Base-by-base conservation (phyloP, 2,888 invertebrate species). In the Lasiommata megera region DNA sequence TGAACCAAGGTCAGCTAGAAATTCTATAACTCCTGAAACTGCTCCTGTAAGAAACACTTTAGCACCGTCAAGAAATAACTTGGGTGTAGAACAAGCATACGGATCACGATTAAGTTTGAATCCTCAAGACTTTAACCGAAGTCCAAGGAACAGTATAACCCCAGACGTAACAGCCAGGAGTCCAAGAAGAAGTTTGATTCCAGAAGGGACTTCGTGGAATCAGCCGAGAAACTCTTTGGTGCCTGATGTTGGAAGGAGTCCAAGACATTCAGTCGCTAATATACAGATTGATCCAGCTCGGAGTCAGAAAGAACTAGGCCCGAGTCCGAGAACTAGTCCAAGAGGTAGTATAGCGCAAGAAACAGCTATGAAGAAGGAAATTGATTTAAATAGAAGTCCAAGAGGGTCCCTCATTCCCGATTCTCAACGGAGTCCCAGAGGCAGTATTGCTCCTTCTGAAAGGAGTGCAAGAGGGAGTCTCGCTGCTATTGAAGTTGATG, bases 11-110 rank as follows among this genome's bases (percentile, higher is more conserved):
- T 93, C 93, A 56, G 92, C 94, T 0, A 87, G 94, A 51, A 93
- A 93, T 69, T 94, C 94, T 12, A 88, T 94, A 48, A 90, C 93
- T 28, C 93, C 94, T 17, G 94, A 94, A 46, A 81, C 90, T 36
- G 87, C 84, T 34, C 92, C 92, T 66, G 90, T 88, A 9, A 81
- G 93, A 62, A 92, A 92, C 63, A 92, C 89, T 58, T 76, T 93
- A 53, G 79, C 90, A 1, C 93, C 93, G 3, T 91, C 93, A 0
- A 87, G 94, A 66, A 93, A 93, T 64, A 93, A 93, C 66, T 79
- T 94, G 64, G 92, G 92, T 3, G 93, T 94, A 0, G 92, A 93
- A 34, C 80, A 88, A 68, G 76, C 82, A 61, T 92, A 89, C 64
- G 93, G 90, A 60, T 93, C 89, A 29, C 88, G 91, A 66, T 79